Percentiles rank a stretch among this genome's conserved stretches.
phyloP scores from a whole-genome alignment of 2,797 vertebrate genomes.

The Lagodon rhomboides region DNA sequence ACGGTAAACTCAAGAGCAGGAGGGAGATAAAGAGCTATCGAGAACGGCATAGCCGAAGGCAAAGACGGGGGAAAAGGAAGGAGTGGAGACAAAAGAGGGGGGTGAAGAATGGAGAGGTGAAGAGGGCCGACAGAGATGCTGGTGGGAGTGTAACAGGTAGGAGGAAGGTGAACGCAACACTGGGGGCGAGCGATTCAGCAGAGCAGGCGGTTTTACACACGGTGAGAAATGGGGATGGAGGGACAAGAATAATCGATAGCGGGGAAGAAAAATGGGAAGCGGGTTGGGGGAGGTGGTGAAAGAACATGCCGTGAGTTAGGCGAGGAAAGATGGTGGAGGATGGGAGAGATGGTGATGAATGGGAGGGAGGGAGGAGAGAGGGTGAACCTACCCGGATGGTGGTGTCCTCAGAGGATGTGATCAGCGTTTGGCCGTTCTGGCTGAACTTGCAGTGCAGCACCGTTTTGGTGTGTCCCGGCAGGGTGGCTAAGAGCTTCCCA shows the following conservation, averaged over 20 bases:
- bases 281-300: slow-evolving; percentile 31
- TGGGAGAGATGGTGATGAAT: slow-evolving; percentile 36
- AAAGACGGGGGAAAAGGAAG: slow-evolving; percentile 12
- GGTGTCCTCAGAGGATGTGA: slow-evolving; percentile 93
- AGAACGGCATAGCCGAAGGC: slow-evolving; percentile 15
- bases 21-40: slow-evolving; percentile 54
- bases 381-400: slow-evolving; percentile 81
- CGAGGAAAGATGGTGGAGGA: slow-evolving; percentile 24
- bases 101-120: slow-evolving; percentile 48
- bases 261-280: slow-evolving; percentile 54
- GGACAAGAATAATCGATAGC: slow-evolving; percentile 50
- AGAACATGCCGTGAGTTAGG: slow-evolving; percentile 40
- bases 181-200: slow-evolving; percentile 49
- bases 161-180: slow-evolving; percentile 36
- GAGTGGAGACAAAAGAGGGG: slow-evolving; percentile 31
- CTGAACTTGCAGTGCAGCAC: slow-evolving; percentile 92
- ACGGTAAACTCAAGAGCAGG: slow-evolving; percentile 38
- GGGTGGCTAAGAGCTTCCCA: slow-evolving; percentile 83
- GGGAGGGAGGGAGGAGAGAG: slow-evolving; percentile 7
- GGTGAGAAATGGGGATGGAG: slow-evolving; percentile 55
- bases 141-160: slow-evolving; percentile 60
- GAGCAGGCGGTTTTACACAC: slow-evolving; percentile 66
- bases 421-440: slow-evolving; percentile 84
- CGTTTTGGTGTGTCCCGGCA: slow-evolving; percentile 84
- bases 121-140: slow-evolving; percentile 22